Evolutionary conservation across 2,888 invertebrate species (phyloP), one percentile per base, ranked within the genome.

Genomic region (Ichneumoninae sp.): DNA sequence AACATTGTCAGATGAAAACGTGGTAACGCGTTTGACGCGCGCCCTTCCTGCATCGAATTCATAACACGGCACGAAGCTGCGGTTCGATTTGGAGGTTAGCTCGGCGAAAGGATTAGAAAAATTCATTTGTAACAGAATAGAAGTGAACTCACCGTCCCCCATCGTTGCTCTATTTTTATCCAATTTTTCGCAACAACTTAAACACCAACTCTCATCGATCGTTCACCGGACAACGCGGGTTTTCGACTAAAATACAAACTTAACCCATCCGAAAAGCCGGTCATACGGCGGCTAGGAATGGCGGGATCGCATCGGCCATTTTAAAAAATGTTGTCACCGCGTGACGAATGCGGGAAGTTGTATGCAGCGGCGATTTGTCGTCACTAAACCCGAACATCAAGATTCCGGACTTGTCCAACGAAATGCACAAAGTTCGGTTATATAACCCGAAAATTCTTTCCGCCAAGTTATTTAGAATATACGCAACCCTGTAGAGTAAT

Each of bases 81-180:
- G 54, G 19, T 52, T 8, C 30, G 19, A 63, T 81, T 84, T 84
- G 52, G 30, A 81, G 83, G 83, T 84, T 84, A 84, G 6, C 0
- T 16, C 5, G 8, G 3, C 22, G 26, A 36, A 16, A 36, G 0
- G n/a, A 63, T 69, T n/a, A 4, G n/a, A 6, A 60, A 52, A 33
- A 69, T 22, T 16, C 44, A 26, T 74, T 47, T 74, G 26, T 13
- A 22, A 74, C 0, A 1, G 16, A 50, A 16, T 10, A 70, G 19
- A 30, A 54, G 30, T 30, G 4, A 16, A 71, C 85, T 82, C 22
- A 85, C 85, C 85, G 50, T 85, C 85, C 60, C 78, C 66, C 82
- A 85, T 85, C 0, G 40, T 79, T 30, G 40, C 13, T 22, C 19
- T 52, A 50, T n/a, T 19, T 47, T 66, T 22, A 63, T 66, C n/a